A percentile compares a stretch with the other conserved stretches of the same genome.
Evolutionary conservation across 2,888 invertebrate species (phyloP).

Genomic region (Chalcosyrphus nemorum): DNA sequence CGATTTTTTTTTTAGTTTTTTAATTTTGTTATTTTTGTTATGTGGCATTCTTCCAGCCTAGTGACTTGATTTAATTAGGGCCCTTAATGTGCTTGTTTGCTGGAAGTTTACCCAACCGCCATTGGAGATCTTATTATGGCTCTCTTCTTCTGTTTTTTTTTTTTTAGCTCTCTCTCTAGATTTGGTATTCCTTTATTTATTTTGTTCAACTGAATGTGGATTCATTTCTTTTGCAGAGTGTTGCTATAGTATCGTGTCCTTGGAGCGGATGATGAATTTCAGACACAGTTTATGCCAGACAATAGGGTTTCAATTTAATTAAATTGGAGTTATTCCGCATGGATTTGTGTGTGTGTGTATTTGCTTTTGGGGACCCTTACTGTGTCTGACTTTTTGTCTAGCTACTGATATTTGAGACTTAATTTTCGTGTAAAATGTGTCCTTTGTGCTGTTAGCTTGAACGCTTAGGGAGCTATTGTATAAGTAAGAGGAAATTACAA

Average conservation of each 20-base stretch:
- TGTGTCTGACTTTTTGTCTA: constrained; percentile 50
- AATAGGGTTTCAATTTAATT: constrained; percentile 68
- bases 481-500: too few relatives aligned
- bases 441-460: neutral
- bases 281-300: constrained; percentile 66
- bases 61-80: constrained; percentile 70
- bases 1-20: constrained; percentile 52
- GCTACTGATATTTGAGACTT: neutral
- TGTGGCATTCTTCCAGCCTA: constrained; percentile 68
- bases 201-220: constrained; percentile 29
- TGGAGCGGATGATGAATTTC: constrained; percentile 50
- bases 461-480: too few relatives aligned
- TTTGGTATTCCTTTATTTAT: constrained; percentile 33
- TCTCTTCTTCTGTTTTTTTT: too few relatives aligned
- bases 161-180: neutral
- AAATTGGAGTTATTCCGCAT: constrained; percentile 57
- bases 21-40: constrained; percentile 70
- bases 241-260: constrained; percentile 28
- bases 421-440: neutral
- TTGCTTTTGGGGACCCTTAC: neutral
- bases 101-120: constrained; percentile 66
- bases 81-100: constrained; percentile 71
- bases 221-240: neutral
- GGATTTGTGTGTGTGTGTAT: constrained; percentile 42
- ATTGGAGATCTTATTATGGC: constrained; percentile 62